Base-by-base conservation (phyloP, 2,888 invertebrate species). In the Peribatodes rhomboidaria region DNA sequence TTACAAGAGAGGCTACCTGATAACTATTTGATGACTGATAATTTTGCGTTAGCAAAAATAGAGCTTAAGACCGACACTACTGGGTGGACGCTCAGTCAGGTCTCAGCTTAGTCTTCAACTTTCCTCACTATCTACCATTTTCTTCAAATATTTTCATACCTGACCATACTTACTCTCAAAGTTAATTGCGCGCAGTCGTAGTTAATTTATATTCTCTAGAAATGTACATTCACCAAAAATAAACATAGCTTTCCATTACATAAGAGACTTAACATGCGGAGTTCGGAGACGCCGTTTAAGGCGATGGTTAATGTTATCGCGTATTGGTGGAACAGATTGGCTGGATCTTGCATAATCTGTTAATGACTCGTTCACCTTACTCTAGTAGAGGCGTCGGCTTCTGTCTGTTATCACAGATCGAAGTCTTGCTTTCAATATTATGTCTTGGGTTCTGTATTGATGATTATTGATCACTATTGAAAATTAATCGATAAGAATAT, bases 351-450 rank as follows among this genome's bases (percentile, higher is more conserved):
- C 67, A 61, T 69, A 70, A 72, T 65, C 18, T 59, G 59, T 59
- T 64, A 54, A 54, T 57, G 54, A 8, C 67, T 55, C 46, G 76
- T 42, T 74, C 72, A 75, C 76, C 77, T 79, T 79, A 79, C 59
- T 70, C 71, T 64, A 74, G 71, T 69, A 65, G 70, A 72, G 62
- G 55, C 59, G 67, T 70, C 68, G 55, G 33, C 56, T 56, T 57
- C 53, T 55, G 33, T 59, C 11, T 22, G 22, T 10, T 16, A 56
- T 56, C 33, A 22, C 47, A 42, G 35, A 55, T 47, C 44, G 27
- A n/a, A 22, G 10, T 6, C 11, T 44, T 44, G 46, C 22, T 46
- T 46, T 46, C n/a, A 10, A 22, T 46, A 27, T 11, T 20, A 4
- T 22, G 22, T 2, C 13, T 20, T 13, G 1, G 9, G 16, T 27